phyloP scores from a whole-genome alignment of 1,140 invertebrate species.

The Asobara japonica region DNA sequence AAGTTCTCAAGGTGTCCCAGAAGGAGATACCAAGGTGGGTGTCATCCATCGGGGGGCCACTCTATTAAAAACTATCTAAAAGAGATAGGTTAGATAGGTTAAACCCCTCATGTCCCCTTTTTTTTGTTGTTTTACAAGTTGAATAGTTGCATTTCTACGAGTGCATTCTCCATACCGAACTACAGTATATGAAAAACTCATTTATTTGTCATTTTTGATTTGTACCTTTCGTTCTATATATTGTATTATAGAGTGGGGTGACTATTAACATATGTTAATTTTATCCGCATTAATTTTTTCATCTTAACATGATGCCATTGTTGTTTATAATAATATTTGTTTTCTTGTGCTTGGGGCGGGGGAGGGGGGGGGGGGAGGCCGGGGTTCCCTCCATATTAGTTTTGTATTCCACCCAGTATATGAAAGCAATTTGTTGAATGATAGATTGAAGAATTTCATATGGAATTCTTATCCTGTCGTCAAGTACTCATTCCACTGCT shows the following conservation, averaged over 20 bases:
- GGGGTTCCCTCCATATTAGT: no score
- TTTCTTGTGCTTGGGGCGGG: no score
- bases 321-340: no score
- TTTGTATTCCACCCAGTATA: no score
- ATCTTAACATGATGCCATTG: no score
- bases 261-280: no score
- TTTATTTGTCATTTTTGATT: no score
- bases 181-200: no score
- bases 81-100: constrained; percentile 46
- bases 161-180: background rate
- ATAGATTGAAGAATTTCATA: background rate
- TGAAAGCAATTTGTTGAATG: constrained; percentile 10
- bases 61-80: constrained; percentile 43
- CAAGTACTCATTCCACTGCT: background rate
- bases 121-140: constrained; percentile 19
- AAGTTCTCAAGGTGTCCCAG: constrained; percentile 19
- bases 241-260: no score
- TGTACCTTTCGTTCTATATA: no score
- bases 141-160: background rate
- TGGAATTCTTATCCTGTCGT: constrained; percentile 16
- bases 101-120: background rate
- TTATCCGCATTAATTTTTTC: no score
- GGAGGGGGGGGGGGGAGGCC: no score
- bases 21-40: constrained; percentile 24
- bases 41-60: constrained; percentile 42